Base-by-base conservation (phyloP, 1,140 invertebrate genomes). In the Adelges cooleyi region DNA sequence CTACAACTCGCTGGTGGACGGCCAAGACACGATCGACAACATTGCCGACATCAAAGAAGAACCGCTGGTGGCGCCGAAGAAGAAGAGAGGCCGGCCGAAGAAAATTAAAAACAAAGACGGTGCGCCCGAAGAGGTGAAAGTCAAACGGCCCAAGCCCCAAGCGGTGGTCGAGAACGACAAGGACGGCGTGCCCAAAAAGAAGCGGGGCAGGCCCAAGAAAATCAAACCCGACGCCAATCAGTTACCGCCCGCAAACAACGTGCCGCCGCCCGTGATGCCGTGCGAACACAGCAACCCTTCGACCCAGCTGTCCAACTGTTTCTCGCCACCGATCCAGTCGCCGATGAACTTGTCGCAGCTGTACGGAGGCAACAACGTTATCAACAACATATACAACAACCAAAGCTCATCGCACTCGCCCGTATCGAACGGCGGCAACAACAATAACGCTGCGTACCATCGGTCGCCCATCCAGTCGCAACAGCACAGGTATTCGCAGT, bases 11-110 rank as follows among this genome's bases (percentile, higher is more conserved):
- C 68, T 25, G 49, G 72, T 6, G 74, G 77, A 38, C 71, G 69
- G 48, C 68, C 73, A 68, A 71, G 74, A 78, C 74, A 22, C 56
- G 15, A 3, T 62, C 29, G 56, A 62, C 44, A 62, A 48, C 29
- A 62, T 48, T 27, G 22, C 25, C 5, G 56, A 62, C 29, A 17
- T 62, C 15, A 71, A 81, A 76, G 72, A 75, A 71, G 46, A 72
- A 67, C 70, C 75, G 42, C 73, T 74, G 38, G 72, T 77, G 73
- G 80, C 85, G 27, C 82, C 85, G n/a, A 90, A 90, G 76, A 92
- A 92, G 77, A 90, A 92, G 73, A 78, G 90, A 17, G 90, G 89
- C 1, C 77, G 90, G 22, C 90, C 90, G 36, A 92, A 92, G 77
- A 92, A 92, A 74, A 84, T 90, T 3, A 86, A 87, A 71, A 76